These are phyloP conservation scores for Pogonus chalceus DNA, from an alignment of 1,140 invertebrate species.

Conservation along the genomic window DNA sequence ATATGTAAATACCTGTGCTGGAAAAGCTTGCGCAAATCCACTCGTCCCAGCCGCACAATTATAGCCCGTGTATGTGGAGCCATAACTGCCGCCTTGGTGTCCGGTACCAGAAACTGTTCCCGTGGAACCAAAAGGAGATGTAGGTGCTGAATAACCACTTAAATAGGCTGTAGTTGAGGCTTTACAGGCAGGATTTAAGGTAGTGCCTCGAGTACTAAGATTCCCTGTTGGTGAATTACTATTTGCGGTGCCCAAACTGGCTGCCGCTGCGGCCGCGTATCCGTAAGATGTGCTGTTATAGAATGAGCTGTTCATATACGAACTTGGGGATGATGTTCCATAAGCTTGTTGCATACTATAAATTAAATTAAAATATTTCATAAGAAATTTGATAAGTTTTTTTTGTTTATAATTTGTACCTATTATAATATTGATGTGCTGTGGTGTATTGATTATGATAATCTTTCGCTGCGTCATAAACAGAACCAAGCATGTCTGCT, in stretches of 20 bases:
- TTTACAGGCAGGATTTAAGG: constrained; percentile 33
- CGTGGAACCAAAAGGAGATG: constrained; percentile 38
- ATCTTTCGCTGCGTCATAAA: constrained; percentile 29
- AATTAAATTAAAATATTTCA: constrained; percentile 14
- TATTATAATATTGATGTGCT: constrained; percentile 59
- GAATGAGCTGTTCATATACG: neutral
- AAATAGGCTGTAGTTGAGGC: constrained; percentile 32
- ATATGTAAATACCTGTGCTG: constrained; percentile 44
- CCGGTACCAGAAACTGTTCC: constrained; percentile 34
- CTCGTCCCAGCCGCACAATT: constrained; percentile 42
- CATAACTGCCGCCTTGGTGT: constrained; percentile 40
- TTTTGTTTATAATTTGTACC: no score
- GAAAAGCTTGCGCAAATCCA: constrained; percentile 49
- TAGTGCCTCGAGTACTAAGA: constrained; percentile 32
- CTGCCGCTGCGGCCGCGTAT: constrained; percentile 21
- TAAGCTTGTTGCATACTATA: constrained; percentile 36
- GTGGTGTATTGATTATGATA: constrained; percentile 39
- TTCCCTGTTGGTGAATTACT: constrained; percentile 30
- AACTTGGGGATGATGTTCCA: constrained; percentile 24
- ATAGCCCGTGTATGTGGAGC: constrained; percentile 48
- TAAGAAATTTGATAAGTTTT: no score
- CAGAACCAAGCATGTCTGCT: constrained; percentile 26
- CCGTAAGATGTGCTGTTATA: no score
- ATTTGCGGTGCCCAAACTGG: constrained; percentile 31
- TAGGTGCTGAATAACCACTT: constrained; percentile 37